Percentiles rank a stretch among this genome's conserved stretches.
Evolutionary conservation across 2,797 vertebrate genomes (phyloP).

Genomic region (Neostethus bicornis): DNA sequence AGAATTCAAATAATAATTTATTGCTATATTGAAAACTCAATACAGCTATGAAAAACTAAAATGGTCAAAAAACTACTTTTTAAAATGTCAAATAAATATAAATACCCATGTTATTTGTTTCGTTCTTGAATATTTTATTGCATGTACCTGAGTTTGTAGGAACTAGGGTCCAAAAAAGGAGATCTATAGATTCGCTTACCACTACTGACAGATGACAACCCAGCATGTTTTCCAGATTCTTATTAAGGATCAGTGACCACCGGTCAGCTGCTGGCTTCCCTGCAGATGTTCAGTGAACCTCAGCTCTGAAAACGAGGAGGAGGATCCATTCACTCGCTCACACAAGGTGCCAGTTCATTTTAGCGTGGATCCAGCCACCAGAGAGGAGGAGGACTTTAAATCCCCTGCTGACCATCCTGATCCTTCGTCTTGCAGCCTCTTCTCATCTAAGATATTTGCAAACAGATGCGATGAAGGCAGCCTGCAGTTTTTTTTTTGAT

Average conservation of each 20-base stretch:
- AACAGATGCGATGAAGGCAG: conserved; percentile 78
- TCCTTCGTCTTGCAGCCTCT: conserved; percentile 19
- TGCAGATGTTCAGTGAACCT: conserved; percentile 55
- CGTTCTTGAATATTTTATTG: no score
- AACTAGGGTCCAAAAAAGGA: no score
- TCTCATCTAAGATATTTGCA: conserved; percentile 77
- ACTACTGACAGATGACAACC: not conserved
- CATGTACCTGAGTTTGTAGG: no score
- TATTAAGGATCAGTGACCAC: not conserved
- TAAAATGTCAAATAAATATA: no score
- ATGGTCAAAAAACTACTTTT: no score
- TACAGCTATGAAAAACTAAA: no score
- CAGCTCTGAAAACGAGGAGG: conserved; percentile 15
- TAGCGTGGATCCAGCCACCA: conserved; percentile 59
- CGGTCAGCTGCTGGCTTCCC: conserved; percentile 24
- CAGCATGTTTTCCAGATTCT: not conserved
- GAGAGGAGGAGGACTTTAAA: conserved; percentile 50
- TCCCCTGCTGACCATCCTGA: conserved; percentile 37
- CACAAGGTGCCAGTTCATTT: conserved; percentile 47
- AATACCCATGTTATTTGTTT: no score
- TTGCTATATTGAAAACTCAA: no score
- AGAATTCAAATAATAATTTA: no score
- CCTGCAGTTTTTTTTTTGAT: conserved; percentile 78
- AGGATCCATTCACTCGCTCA: conserved; percentile 33
- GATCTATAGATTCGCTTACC: no score